Conservation (phyloP, 64 coral and sea anemone genomes). For the Platygyra sinensis region DNA sequence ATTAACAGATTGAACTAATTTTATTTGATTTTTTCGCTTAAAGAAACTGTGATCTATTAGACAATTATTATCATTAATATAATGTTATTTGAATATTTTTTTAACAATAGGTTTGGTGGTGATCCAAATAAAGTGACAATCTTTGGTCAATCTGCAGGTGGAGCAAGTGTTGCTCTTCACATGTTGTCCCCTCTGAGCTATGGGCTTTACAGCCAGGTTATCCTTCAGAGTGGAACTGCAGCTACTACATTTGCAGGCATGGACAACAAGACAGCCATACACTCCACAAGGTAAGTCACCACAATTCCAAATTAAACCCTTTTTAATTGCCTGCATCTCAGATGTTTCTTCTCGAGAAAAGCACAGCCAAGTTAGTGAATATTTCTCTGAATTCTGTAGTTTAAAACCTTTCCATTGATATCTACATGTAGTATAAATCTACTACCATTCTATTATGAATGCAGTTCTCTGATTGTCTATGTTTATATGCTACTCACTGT, state of each 20-base stretch:
- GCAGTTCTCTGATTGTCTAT: too few species aligned
- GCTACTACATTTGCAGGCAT: background rate
- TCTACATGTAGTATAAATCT: too few species aligned
- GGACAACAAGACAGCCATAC: slow-evolving; percentile 19
- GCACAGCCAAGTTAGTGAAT: too few species aligned
- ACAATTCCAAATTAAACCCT: background rate
- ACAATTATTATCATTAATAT: too few species aligned
- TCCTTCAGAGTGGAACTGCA: slow-evolving; percentile 61
- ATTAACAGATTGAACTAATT: too few species aligned
- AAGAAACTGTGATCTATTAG: background rate
- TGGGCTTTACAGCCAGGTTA: slow-evolving; percentile 44
- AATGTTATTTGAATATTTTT: background rate
- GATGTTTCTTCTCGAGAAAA: too few species aligned
- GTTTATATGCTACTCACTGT: too few species aligned
- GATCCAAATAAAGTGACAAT: slow-evolving; percentile 59
- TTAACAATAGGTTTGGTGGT: slow-evolving; percentile 47
- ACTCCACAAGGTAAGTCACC: slow-evolving; percentile 6
- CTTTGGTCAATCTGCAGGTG: slow-evolving; percentile 61
- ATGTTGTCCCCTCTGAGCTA: slow-evolving; percentile 53
- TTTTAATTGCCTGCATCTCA: too few species aligned
- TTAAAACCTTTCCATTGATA: too few species aligned
- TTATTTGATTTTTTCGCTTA: background rate
- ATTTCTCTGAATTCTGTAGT: too few species aligned
- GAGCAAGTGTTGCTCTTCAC: slow-evolving; percentile 36
- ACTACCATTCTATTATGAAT: too few species aligned